Evolutionary conservation across 1,140 invertebrate genomes (phyloP).

Genomic region (Leguminivora glycinivorella): DNA sequence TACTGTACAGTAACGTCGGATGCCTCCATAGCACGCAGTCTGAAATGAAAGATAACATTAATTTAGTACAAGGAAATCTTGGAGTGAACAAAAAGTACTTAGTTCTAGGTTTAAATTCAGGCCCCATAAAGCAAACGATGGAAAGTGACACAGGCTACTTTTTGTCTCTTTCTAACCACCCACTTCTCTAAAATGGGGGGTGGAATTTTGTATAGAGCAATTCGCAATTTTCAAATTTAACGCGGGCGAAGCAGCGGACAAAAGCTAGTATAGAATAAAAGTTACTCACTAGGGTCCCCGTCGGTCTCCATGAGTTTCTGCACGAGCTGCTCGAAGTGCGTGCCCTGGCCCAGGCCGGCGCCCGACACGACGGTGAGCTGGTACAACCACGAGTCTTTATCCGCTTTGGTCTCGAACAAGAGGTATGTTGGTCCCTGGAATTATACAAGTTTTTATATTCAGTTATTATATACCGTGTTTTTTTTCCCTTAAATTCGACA

Average conservation of each 20-base stretch:
- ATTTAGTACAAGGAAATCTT: not conserved
- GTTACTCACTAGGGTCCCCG: slow-evolving; percentile 91
- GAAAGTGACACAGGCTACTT: too few relatives aligned
- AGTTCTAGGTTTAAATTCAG: too few relatives aligned
- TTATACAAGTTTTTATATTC: too few relatives aligned
- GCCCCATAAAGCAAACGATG: too few relatives aligned
- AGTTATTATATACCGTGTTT: too few relatives aligned
- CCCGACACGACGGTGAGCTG: slow-evolving; percentile 96
- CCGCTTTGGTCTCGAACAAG: slow-evolving; percentile 92
- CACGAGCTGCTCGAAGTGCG: slow-evolving; percentile 96
- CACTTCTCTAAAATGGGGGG: too few relatives aligned
- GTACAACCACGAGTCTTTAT: slow-evolving; percentile 96
- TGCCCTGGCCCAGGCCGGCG: slow-evolving; percentile 92
- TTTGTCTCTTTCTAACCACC: too few relatives aligned
- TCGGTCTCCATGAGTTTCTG: slow-evolving; percentile 97
- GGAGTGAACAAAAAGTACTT: too few relatives aligned
- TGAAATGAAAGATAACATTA: slow-evolving; percentile 60
- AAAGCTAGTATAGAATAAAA: not conserved
- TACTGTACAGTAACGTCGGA: slow-evolving; percentile 93
- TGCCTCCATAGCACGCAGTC: slow-evolving; percentile 96
- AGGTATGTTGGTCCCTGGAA: slow-evolving; percentile 93
- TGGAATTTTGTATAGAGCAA: too few relatives aligned
- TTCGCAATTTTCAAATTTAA: too few relatives aligned
- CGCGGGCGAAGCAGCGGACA: not conserved
- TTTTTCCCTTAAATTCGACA: too few relatives aligned